phyloP scores from a whole-genome alignment of 2,797 vertebrate species.

The Mormyrops attenuatus region DNA sequence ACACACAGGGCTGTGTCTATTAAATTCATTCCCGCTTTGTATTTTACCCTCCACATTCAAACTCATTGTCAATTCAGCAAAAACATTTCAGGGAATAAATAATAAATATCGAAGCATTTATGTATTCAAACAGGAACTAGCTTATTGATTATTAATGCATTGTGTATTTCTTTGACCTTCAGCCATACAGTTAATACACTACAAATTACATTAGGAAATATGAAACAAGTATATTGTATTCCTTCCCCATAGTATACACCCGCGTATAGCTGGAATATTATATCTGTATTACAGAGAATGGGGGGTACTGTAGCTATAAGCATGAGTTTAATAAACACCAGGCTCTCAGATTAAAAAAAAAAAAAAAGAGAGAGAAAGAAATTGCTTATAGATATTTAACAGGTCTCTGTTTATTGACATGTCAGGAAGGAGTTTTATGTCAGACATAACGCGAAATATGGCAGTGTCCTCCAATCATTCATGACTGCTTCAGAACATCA shows the following conservation, averaged over 20 bases:
- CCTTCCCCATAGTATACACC: not conserved
- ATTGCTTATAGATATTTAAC: not conserved
- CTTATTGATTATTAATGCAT: conserved; percentile 69
- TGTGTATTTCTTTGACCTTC: conserved; percentile 63
- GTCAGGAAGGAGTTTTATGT: not conserved
- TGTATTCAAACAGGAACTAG: conserved; percentile 56
- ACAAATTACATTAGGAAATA: conserved; percentile 61
- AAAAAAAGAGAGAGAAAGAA: not conserved
- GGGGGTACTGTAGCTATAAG: not conserved
- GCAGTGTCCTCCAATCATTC: not conserved
- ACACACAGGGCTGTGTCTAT: not conserved
- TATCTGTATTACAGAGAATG: not conserved
- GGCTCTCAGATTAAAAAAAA: not conserved
- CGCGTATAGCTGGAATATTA: not conserved
- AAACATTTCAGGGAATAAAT: conserved; percentile 68
- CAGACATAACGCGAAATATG: not conserved
- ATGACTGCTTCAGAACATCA: not conserved
- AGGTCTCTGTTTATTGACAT: not conserved
- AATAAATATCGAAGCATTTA: conserved; percentile 63
- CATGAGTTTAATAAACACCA: not conserved
- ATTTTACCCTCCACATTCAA: conserved; percentile 41
- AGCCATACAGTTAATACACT: conserved; percentile 59
- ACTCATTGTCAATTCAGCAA: conserved; percentile 57
- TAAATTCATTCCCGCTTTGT: not conserved
- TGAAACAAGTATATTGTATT: conserved; percentile 43